Conservation (phyloP, 2,113 vertebrate species). For the Mormyrus iriodes region DNA sequence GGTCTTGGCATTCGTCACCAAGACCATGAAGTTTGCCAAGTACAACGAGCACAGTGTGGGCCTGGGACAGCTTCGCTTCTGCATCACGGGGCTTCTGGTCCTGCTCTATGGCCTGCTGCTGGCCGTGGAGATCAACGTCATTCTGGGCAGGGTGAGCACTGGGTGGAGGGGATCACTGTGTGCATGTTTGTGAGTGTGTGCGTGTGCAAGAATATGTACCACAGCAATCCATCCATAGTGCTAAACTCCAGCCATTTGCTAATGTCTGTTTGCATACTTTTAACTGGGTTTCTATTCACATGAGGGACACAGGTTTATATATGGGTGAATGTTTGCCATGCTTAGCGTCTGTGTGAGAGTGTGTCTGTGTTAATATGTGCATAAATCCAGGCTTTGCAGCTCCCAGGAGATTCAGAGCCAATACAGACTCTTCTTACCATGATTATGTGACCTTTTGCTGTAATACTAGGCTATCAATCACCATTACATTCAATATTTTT, state of each 20-base stretch:
- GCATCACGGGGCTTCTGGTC: constrained; percentile 84
- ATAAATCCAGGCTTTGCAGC: background rate
- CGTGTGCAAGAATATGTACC: background rate
- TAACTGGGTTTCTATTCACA: background rate
- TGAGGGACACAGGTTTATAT: background rate
- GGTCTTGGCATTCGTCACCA: constrained; percentile 88
- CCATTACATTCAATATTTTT: background rate
- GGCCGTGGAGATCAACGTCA: constrained; percentile 90
- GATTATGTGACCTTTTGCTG: background rate
- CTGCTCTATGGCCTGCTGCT: constrained; percentile 85
- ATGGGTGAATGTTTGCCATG: background rate
- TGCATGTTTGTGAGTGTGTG: background rate
- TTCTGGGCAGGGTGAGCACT: constrained; percentile 81
- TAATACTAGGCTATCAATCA: background rate
- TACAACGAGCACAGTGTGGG: constrained; percentile 87
- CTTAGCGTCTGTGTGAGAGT: background rate
- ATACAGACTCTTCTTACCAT: background rate
- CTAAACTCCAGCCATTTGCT: background rate
- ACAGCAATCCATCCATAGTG: background rate
- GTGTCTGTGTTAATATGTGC: background rate
- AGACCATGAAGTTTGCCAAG: constrained; percentile 96
- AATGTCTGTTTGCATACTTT: background rate
- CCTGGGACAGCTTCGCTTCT: constrained; percentile 89
- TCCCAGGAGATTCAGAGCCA: background rate
- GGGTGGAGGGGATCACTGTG: background rate